Evolutionary conservation across 1,140 invertebrate species (phyloP).

Genomic region (Megalopta genalis): DNA sequence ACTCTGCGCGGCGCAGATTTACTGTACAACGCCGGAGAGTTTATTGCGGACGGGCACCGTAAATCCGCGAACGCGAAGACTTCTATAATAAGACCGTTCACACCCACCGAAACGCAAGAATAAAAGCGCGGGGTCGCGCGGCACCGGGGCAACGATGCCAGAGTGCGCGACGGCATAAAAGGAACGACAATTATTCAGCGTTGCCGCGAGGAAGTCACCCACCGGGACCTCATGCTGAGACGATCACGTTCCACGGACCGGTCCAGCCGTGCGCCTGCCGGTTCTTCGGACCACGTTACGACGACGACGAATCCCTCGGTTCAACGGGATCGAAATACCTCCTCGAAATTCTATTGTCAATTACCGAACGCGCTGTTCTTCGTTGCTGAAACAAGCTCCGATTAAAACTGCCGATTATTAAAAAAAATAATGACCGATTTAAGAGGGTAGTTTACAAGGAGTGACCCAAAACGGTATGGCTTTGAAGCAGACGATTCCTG

Average conservation of each 20-base stretch:
- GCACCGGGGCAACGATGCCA: background rate
- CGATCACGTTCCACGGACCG: constrained; percentile 55
- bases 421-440: no score
- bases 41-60: background rate
- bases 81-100: constrained; percentile 32
- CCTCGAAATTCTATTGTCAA: no score
- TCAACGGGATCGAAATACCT: constrained; percentile 42
- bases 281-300: constrained; percentile 20
- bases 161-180: constrained; percentile 31
- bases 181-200: constrained; percentile 44
- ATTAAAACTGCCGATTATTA: no score
- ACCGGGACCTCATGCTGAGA: constrained; percentile 51
- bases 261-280: constrained; percentile 13
- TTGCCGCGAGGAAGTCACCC: constrained; percentile 50
- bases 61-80: background rate
- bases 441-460: no score
- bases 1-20: background rate
- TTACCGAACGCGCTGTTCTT: no score
- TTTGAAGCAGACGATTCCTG: no score
- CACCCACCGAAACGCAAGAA: constrained; percentile 26
- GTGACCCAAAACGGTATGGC: no score
- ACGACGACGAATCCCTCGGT: constrained; percentile 16
- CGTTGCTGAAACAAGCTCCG: no score
- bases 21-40: background rate
- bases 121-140: constrained; percentile 19